phyloP scores from a whole-genome alignment of 1,140 invertebrate genomes.

The Mizuhopecten yessoensis region DNA sequence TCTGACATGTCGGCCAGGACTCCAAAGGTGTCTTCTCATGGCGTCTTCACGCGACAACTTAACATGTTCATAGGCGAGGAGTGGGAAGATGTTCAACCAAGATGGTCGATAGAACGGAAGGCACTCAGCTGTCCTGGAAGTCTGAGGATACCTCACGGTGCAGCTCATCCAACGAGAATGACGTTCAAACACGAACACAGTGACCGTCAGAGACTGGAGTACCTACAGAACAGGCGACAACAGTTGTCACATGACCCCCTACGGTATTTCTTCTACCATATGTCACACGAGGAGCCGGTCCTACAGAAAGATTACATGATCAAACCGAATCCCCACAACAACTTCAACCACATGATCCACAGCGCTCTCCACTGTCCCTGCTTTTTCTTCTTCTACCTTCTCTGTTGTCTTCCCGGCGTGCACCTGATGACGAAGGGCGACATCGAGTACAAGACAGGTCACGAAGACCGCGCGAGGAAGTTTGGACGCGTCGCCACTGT shows the following conservation, averaged over 20 bases:
- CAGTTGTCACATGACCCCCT: conserved; percentile 41
- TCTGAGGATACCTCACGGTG: background rate
- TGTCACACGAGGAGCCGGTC: conserved; percentile 49
- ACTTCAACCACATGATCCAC: conserved; percentile 66
- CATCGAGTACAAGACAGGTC: conserved; percentile 61
- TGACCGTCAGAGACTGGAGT: conserved; percentile 27
- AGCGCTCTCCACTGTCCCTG: conserved; percentile 66
- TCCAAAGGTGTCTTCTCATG: conserved; percentile 24
- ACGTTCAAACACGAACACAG: background rate
- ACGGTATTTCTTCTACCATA: conserved; percentile 49
- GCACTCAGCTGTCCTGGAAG: conserved; percentile 55
- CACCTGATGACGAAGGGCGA: conserved; percentile 64
- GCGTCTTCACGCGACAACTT: conserved; percentile 60
- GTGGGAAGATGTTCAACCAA: conserved; percentile 62
- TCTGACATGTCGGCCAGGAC: background rate
- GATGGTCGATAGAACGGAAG: background rate
- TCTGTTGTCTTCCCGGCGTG: conserved; percentile 69
- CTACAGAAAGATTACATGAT: conserved; percentile 54
- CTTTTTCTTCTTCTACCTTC: conserved; percentile 69
- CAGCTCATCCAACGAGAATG: background rate
- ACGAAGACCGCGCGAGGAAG: conserved; percentile 56
- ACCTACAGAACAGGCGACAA: background rate
- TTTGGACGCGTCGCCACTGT: conserved; percentile 59
- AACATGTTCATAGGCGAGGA: conserved; percentile 68
- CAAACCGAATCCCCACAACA: conserved; percentile 67